phyloP scores from a whole-genome alignment of 1,140 invertebrate species.

The Gonioctena quinquepunctata region DNA sequence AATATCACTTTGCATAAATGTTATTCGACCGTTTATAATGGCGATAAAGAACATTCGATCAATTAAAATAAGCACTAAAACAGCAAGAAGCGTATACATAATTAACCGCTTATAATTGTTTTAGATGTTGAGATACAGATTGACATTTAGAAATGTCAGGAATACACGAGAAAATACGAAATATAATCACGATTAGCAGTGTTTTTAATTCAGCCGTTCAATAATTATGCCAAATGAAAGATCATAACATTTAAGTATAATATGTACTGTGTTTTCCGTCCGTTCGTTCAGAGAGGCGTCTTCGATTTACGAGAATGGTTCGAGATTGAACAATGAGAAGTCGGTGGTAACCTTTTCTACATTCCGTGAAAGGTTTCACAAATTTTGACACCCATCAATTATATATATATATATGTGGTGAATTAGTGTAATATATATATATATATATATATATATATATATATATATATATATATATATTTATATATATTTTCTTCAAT shows the following conservation, averaged over 20 bases:
- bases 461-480: too few species aligned
- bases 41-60: not conserved
- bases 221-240: slow-evolving; percentile 25
- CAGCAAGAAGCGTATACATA: slow-evolving; percentile 18
- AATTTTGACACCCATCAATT: too few species aligned
- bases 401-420: too few species aligned
- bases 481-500: too few species aligned
- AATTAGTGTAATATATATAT: too few species aligned
- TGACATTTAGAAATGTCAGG: slow-evolving; percentile 35
- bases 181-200: slow-evolving; percentile 29
- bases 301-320: not conserved
- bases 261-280: not conserved
- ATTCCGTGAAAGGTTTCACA: too few species aligned
- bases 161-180: slow-evolving; percentile 25
- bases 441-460: too few species aligned
- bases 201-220: slow-evolving; percentile 19
- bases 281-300: not conserved
- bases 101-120: slow-evolving; percentile 34
- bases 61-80: not conserved
- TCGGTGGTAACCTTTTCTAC: too few species aligned
- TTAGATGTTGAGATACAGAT: slow-evolving; percentile 31
- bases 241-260: slow-evolving; percentile 13
- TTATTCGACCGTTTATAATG: not conserved
- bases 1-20: too few species aligned
- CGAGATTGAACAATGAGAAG: too few species aligned